Evolutionary conservation across 2,797 vertebrate species (phyloP).

Genomic region (Catharus ustulatus): DNA sequence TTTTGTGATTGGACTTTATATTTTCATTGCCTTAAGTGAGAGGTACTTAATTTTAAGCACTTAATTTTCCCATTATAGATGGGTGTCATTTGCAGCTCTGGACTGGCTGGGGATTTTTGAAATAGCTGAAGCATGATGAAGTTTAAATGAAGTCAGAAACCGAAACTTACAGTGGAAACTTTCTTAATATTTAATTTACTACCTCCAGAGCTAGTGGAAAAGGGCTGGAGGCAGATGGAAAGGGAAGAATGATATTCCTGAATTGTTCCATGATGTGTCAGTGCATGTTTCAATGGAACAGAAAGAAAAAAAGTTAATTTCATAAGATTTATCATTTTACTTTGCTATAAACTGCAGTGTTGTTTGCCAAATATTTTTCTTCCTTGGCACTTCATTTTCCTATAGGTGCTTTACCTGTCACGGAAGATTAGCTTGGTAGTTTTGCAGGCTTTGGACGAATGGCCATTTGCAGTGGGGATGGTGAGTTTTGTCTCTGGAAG

Average conservation of each 20-base stretch:
- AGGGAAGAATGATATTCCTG: background rate
- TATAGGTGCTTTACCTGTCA: background rate
- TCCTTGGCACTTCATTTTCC: background rate
- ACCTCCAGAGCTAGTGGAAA: constrained; percentile 20
- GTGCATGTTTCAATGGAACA: background rate
- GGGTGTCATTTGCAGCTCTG: background rate
- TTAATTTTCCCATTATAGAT: background rate
- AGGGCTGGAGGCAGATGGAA: background rate
- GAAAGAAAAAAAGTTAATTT: background rate
- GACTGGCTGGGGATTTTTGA: constrained; percentile 20
- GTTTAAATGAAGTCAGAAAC: constrained; percentile 41
- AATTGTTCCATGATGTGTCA: background rate
- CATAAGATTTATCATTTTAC: background rate
- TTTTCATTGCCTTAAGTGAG: background rate
- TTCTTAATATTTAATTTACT: constrained; percentile 49
- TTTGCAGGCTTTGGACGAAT: fast-evolving
- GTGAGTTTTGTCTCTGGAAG: fast-evolving
- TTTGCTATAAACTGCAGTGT: background rate
- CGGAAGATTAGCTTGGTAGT: fast-evolving
- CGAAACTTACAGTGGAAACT: constrained; percentile 46
- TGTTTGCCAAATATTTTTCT: constrained; percentile 2
- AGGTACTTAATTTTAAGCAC: constrained; percentile 30
- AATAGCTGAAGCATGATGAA: constrained; percentile 43
- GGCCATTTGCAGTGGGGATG: fast-evolving
- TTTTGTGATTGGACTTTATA: background rate